Conservation (phyloP, 2,113 vertebrate genomes). For the Tricholaema leucomelas region DNA sequence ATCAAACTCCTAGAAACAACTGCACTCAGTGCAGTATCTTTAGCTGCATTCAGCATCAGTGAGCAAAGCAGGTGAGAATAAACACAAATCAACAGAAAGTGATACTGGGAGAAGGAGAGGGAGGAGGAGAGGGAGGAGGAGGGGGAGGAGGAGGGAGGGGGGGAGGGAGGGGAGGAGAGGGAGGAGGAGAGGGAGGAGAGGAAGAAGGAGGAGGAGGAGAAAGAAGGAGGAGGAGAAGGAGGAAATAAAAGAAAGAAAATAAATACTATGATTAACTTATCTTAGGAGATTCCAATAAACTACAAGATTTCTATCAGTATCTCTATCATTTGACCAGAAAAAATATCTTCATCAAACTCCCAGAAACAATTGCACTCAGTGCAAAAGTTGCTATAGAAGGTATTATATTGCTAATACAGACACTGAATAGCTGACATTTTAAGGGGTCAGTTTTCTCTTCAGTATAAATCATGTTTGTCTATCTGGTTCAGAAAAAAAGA, state of each 20-base stretch:
- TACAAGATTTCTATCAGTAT: background rate
- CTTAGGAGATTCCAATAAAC: background rate
- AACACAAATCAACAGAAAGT: no score
- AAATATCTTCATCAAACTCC: background rate
- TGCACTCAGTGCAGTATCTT: background rate
- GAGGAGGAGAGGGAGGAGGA: no score
- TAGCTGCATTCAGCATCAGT: no score
- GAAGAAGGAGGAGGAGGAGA: no score
- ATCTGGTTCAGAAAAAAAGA: background rate
- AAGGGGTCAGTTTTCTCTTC: background rate
- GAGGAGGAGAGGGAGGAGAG: no score
- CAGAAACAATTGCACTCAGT: background rate
- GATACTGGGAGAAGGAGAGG: no score
- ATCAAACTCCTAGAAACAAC: background rate
- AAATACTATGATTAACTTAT: no score
- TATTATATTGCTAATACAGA: background rate
- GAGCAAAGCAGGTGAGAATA: no score
- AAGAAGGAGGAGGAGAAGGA: no score
- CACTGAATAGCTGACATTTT: background rate
- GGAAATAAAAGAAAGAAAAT: no score
- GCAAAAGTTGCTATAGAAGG: background rate
- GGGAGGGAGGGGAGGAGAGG: no score
- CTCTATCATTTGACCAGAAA: background rate
- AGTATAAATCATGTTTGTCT: background rate
- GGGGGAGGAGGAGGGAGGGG: no score